phyloP scores from a whole-genome alignment of 2,113 vertebrate species.

The Willisornis vidua region DNA sequence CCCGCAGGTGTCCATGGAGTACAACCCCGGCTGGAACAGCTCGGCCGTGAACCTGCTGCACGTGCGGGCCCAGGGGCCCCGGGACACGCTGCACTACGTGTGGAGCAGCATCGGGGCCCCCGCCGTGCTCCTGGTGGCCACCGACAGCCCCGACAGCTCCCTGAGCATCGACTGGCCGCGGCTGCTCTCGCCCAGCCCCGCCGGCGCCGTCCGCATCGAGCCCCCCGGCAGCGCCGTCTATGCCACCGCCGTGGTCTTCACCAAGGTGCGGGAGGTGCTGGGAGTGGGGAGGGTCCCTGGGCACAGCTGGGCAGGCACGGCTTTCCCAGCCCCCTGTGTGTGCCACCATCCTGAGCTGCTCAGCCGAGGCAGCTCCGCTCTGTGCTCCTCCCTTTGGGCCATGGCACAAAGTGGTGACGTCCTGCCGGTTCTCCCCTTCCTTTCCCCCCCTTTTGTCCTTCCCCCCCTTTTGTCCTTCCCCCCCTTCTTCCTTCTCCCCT shows the following conservation, averaged over 20 bases:
- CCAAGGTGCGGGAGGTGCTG: conserved; percentile 71
- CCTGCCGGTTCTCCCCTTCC: background rate
- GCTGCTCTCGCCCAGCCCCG: conserved; percentile 65
- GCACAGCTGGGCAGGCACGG: background rate
- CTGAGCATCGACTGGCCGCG: conserved; percentile 82
- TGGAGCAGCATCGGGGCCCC: conserved; percentile 85
- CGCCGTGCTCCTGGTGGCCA: conserved; percentile 83
- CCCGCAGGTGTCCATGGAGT: conserved; percentile 79
- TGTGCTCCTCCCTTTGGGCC: background rate
- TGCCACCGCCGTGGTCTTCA: conserved; percentile 81
- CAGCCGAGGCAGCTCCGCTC: background rate
- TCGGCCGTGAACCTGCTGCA: conserved; percentile 80
- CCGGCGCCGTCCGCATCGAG: conserved; percentile 77
- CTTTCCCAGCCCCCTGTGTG: background rate
- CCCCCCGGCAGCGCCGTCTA: conserved; percentile 79
- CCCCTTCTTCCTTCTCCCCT: too few relatives aligned
- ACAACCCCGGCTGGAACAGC: conserved; percentile 70
- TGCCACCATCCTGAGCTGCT: background rate
- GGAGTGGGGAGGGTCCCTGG: rapidly evolving
- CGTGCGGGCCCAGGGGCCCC: conserved; percentile 74
- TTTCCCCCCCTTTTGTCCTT: too few relatives aligned
- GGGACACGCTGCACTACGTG: conserved; percentile 87
- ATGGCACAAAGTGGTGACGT: rapidly evolving
- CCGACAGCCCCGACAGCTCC: conserved; percentile 66
- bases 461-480: too few relatives aligned